Conservation (phyloP, 2,888 invertebrate genomes). For the Entomobrya proxima region DNA sequence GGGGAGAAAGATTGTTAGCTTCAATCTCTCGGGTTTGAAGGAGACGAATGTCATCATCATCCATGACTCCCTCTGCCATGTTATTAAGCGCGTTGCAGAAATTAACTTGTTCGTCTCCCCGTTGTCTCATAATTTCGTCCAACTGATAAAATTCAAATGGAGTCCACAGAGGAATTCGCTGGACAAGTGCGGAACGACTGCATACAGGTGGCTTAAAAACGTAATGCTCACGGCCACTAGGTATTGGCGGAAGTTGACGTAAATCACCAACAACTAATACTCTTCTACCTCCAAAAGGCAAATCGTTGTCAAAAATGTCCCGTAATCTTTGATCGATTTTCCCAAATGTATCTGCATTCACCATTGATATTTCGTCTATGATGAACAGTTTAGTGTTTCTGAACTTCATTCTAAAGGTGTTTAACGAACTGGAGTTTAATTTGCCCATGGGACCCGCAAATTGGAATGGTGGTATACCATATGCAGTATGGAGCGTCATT, state of each 20-base stretch:
- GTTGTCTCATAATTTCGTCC: conserved; percentile 61
- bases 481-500: conserved; percentile 73
- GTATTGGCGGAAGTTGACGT: conserved; percentile 72
- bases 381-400: neutral
- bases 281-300: neutral
- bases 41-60: neutral
- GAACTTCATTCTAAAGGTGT: neutral
- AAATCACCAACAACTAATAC: conserved; percentile 66
- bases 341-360: neutral
- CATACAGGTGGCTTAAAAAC: conserved; percentile 41
- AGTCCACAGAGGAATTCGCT: conserved; percentile 32
- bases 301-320: neutral
- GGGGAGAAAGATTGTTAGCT: conserved; percentile 11
- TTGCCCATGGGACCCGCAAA: neutral
- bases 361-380: conserved; percentile 48
- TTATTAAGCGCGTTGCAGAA: conserved; percentile 61
- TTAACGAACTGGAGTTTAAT: neutral
- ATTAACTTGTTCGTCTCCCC: conserved; percentile 34
- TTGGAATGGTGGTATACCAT: conserved; percentile 59
- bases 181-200: neutral
- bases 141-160: conserved; percentile 21
- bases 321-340: neutral
- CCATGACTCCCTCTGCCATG: conserved; percentile 48
- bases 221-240: neutral
- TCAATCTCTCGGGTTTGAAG: neutral